Base-by-base conservation (phyloP, 2,888 invertebrate genomes). In the Tromatobia lineatoria region DNA sequence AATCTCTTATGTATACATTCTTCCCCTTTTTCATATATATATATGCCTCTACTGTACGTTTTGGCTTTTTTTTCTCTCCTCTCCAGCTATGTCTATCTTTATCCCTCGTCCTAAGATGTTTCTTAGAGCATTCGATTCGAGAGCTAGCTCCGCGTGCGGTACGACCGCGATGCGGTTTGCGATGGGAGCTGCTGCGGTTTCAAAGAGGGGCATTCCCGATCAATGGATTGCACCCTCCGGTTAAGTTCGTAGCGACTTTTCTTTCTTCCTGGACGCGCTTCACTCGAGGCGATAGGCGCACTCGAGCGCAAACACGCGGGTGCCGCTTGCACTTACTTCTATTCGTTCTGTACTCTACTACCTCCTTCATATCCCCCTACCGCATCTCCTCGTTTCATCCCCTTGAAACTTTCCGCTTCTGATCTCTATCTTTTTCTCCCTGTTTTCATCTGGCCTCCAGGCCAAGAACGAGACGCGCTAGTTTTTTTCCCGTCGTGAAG, bases 161-260 rank as follows among this genome's bases (percentile, higher is more conserved):
- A 64, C 18, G 70, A 78, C 78, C 74, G 50, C 84, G 78, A 75
- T 85, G 86, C 81, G 86, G 86, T 86, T 81, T 83, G 42, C 80
- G 67, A 82, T 76, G 77, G 82, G 70, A 83, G 70, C 57, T 64
- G 50, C 67, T 86, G 84, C 80, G 86, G 82, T 86, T 84, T 80
- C 77, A 80, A 84, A 82, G 70, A 70, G 52, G 73, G 77, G 59
- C 86, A 80, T 69, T 70, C 73, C 84, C 84, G 86, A 86, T 86
- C 84, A 86, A 86, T 86, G 86, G 86, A 86, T 86, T 73, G 82
- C 70, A 78, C 77, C 82, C 85, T 76, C 84, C 59, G 59, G 80
- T 82, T 57, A 47, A 61, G 73, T 64, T 52, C 79, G 50, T 61
- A 42, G 69, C 75, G 82, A 84, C 80, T 84, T 71, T 83, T 79